These are phyloP conservation scores for Hermaeophaga mercurialis DNA, from an alignment of 2,888 invertebrate genomes.

Conservation along the genomic window DNA sequence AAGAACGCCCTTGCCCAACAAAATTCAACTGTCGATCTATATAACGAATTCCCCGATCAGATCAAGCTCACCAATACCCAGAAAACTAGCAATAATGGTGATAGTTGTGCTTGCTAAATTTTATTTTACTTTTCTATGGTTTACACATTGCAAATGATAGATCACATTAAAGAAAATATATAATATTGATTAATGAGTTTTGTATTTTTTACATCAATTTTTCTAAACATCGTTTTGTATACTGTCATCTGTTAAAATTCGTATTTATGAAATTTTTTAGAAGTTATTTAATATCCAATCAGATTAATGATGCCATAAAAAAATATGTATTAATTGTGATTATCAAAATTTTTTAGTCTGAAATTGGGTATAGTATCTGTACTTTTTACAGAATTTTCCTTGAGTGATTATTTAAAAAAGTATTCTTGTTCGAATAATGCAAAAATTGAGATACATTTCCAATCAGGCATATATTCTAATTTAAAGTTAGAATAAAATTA, in stretches of 20 bases:
- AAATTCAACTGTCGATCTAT: constrained; percentile 78
- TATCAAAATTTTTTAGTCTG: constrained; percentile 5
- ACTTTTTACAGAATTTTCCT: neutral
- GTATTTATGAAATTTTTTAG: no score
- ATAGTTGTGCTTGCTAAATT: constrained; percentile 54
- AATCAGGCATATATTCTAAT: no score
- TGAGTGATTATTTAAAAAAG: no score
- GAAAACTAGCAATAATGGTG: constrained; percentile 72
- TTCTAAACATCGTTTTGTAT: no score
- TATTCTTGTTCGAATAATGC: no score
- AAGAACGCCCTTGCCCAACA: constrained; percentile 95
- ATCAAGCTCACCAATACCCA: constrained; percentile 82
- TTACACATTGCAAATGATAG: constrained; percentile 2
- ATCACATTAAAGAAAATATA: constrained; percentile 12
- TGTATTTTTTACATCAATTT: neutral
- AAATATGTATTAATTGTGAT: constrained; percentile 17
- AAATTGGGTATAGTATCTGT: constrained; percentile 2
- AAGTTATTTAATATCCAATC: no score
- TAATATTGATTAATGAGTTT: constrained; percentile 19
- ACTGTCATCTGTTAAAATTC: no score
- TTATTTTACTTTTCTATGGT: constrained; percentile 5
- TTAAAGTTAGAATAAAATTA: no score
- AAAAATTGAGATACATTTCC: no score
- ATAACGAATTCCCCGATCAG: constrained; percentile 97
- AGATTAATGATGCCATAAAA: no score